Percentiles rank a stretch among this genome's conserved stretches.
These are phyloP conservation scores for Cataglyphis livida DNA, from an alignment of 2,888 invertebrate species.

Conservation along the genomic window DNA sequence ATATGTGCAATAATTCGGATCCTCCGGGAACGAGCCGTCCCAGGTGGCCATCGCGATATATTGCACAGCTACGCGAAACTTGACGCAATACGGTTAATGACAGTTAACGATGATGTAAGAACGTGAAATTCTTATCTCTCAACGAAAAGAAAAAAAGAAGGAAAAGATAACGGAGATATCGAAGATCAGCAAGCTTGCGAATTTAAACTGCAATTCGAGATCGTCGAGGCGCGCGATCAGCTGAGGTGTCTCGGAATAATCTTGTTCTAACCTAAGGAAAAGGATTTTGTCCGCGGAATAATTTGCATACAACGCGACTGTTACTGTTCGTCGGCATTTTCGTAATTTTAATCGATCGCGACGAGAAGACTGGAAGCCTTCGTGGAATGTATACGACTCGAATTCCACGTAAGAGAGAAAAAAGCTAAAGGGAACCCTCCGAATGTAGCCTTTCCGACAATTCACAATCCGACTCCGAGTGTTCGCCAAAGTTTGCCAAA, in stretches of 20 bases:
- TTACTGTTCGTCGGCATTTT: background rate
- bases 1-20: constrained; percentile 77
- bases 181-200: background rate
- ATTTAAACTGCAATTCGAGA: constrained; percentile 12
- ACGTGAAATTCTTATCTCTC: background rate
- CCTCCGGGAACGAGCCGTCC: constrained; percentile 83
- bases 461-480: background rate
- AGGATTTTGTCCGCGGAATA: background rate
- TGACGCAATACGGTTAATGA: background rate
- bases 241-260: background rate
- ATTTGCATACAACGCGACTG: no score
- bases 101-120: background rate
- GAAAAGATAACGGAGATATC: background rate
- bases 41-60: constrained; percentile 81
- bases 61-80: constrained; percentile 44
- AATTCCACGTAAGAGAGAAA: background rate
- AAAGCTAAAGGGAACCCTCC: background rate
- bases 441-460: background rate
- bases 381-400: background rate
- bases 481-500: background rate
- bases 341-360: background rate
- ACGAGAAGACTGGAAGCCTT: background rate
- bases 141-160: no score
- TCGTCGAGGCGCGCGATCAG: background rate
- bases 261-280: constrained; percentile 7